Evolutionary conservation across 2,888 invertebrate species (phyloP).

Genomic region (Dicranocentrus wangi): DNA sequence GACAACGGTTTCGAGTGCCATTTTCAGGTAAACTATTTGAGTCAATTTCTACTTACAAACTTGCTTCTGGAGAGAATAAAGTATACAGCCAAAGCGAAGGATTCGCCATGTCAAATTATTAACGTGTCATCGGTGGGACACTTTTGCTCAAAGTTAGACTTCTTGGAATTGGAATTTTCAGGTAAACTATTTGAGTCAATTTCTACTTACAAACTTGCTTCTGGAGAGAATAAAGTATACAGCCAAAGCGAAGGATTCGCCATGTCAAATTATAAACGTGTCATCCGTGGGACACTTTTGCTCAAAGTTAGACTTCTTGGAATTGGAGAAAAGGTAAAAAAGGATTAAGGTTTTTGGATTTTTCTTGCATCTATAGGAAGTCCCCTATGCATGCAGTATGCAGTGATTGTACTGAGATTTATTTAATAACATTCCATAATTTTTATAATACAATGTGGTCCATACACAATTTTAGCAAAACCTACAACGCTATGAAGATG

Average conservation of each 20-base stretch:
- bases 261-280: constrained; percentile 88
- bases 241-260: constrained; percentile 77
- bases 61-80: constrained; percentile 85
- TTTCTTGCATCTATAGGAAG: too few relatives aligned
- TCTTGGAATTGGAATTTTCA: constrained; percentile 84
- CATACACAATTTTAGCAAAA: constrained; percentile 45
- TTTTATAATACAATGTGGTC: too few relatives aligned
- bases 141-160: constrained; percentile 82
- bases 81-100: constrained; percentile 78
- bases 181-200: too few relatives aligned
- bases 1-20: constrained; percentile 82
- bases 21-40: constrained; percentile 89
- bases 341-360: too few relatives aligned
- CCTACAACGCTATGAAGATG: constrained; percentile 75
- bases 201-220: constrained; percentile 86
- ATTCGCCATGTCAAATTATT: constrained; percentile 82
- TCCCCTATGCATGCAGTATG: too few relatives aligned
- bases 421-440: too few relatives aligned
- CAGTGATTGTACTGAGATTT: too few relatives aligned
- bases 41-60: too few relatives aligned
- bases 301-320: constrained; percentile 84
- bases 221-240: constrained; percentile 83
- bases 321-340: constrained; percentile 77
- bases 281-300: constrained; percentile 86
- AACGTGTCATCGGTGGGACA: constrained; percentile 91